Base-by-base conservation (phyloP, 2,113 vertebrate species). In the Lophotis ruficrista region DNA sequence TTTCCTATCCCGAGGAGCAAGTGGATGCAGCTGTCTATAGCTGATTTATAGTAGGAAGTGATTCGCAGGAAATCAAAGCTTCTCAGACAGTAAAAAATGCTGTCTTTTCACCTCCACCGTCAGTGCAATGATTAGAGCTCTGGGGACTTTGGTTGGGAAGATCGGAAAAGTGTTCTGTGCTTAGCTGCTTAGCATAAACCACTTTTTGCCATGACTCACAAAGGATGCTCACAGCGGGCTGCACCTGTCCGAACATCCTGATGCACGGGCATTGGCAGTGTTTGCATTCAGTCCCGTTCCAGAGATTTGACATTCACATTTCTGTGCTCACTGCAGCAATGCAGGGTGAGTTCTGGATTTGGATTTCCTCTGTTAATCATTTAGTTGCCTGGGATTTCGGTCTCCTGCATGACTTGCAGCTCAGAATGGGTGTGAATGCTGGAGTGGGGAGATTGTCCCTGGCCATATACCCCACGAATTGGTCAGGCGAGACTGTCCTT, bases 21-120 rank as follows among this genome's bases (percentile, higher is more conserved):
- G 97, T 93, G 93, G 94, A 97, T 57, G 56, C 97, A 98, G 97
- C 98, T 98, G 98, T 93, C 97, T 90, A 57, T 45, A 80, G 83
- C 82, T 98, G 98, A 98, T 98, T 98, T 97, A 98, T 92, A 96
- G 94, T 93, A 98, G 97, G 98, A 98, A 98, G 96, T 94, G 90
- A 86, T 96, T 95, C 95, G 84, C 70, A 94, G 97, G 91, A 97
- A 96, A 88, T 95, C 92, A 90, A 81, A 91, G 92, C 92, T 95
- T 92, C 91, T 96, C 93, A 86, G 64, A 64, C 64, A 82, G 75
- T 72, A 93, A 96, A 96, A 93, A 73, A 50, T 80, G 97, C 87
- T 92, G 91, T 83, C 80, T 94, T 97, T 97, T 93, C 78, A 93
- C 92, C 87, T 93, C 75, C 88, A 61, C 45, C 51, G 17, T 61